A percentile compares a stretch with the other conserved stretches of the same genome.
Conservation (phyloP, 2,797 vertebrate genomes). For the Halcyon badia region DNA sequence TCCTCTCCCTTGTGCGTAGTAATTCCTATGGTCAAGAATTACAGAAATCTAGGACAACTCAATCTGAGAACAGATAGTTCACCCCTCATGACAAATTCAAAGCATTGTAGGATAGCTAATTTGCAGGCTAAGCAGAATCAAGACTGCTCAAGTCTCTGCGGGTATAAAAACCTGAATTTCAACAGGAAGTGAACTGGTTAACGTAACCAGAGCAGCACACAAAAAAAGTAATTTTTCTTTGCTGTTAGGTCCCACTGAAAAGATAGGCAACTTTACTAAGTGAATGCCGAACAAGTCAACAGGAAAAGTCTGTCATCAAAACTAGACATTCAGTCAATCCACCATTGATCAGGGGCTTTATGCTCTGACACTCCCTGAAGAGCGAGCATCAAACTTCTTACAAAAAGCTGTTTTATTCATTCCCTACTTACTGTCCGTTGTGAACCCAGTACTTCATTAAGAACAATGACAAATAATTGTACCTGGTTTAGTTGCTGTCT, state of each 20-base stretch:
- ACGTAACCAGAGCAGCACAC: not conserved
- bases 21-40: not conserved
- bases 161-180: not conserved
- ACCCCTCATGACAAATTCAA: not conserved
- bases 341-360: not conserved
- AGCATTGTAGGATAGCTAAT: not conserved
- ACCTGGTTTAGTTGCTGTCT: constrained; percentile 89
- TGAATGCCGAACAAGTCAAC: not conserved
- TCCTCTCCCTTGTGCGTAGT: not conserved
- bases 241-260: not conserved
- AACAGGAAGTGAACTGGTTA: not conserved
- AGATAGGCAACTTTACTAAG: not conserved
- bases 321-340: not conserved
- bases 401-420: not conserved
- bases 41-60: not conserved
- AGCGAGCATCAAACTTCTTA: not conserved
- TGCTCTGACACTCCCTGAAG: not conserved
- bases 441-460: not conserved
- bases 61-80: not conserved
- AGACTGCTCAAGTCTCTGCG: not conserved
- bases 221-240: not conserved
- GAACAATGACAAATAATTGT: constrained; percentile 51
- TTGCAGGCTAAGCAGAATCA: not conserved
- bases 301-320: not conserved
- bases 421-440: not conserved